A percentile compares a stretch with the other conserved stretches of the same genome.
These are phyloP conservation scores for Cercopithecus neglectus DNA, from an alignment of 2,797 vertebrate species.

Conservation along the genomic window DNA sequence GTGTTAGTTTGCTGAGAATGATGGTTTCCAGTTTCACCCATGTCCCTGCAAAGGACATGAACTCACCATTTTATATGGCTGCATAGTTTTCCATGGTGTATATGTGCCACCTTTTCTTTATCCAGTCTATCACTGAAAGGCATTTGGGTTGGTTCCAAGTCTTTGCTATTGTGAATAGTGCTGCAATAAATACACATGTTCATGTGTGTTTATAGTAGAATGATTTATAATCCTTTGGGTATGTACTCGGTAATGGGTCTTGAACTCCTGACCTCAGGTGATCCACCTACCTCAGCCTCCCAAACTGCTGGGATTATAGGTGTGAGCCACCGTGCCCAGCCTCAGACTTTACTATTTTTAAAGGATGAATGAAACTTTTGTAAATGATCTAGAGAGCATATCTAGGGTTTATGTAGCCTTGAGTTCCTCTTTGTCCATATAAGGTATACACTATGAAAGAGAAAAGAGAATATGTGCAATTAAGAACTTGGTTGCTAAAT, in stretches of 20 bases:
- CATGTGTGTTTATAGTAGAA: not conserved
- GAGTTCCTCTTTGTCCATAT: not conserved
- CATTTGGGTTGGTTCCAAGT: not conserved
- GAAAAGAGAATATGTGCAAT: not conserved
- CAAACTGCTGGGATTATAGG: not conserved
- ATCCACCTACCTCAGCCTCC: not conserved
- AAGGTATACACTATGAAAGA: not conserved
- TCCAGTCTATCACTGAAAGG: not conserved
- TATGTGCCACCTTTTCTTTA: not conserved
- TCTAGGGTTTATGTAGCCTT: not conserved
- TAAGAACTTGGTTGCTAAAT: not conserved
- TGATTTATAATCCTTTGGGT: not conserved
- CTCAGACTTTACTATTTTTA: not conserved
- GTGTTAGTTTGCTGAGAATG: not conserved
- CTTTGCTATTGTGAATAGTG: not conserved
- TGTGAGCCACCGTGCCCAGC: fast-evolving
- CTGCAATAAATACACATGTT: not conserved
- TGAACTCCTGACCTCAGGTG: not conserved
- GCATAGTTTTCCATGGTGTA: too few relatives aligned
- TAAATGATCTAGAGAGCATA: not conserved
- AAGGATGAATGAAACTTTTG: not conserved
- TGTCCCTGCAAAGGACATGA: not conserved
- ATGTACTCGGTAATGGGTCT: not conserved
- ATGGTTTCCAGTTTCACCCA: not conserved
- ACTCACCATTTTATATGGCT: not conserved